Evolutionary conservation across 2,888 invertebrate species (phyloP), one percentile per base, ranked within the genome.

Genomic region (Phortica okadai): DNA sequence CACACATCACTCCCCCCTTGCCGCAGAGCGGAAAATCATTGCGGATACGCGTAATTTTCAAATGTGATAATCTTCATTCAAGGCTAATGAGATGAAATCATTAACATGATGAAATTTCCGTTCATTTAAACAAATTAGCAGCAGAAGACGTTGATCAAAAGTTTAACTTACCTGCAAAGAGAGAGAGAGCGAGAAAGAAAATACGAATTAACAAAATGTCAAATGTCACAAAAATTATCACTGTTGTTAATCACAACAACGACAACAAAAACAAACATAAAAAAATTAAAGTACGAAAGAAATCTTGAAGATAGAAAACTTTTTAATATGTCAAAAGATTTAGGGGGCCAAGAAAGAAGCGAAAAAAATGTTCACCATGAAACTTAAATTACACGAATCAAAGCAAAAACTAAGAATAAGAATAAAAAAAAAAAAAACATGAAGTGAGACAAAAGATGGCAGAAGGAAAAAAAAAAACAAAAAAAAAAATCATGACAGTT

Each of bases 61-160:
- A 83, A 83, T 85, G 83, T 83, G 83, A 83, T 85, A 82, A 82
- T 83, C 82, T 85, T 84, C 85, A 8, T 62, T 21, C 62, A 8
- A 62, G 62, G 62, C 62, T 62, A 62, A 62, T 62, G 62, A 62
- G 62, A 25, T 33, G 41, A 50, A 50, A 50, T 50, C 50, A 50
- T 50, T 50, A 14, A 50, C 10, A 50, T 50, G 50, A 33, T 50
- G 5, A 14, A 50, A 50, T 50, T 50, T 50, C 50, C 14, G 50
- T 14, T 11, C 14, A 50, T 8, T 50, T 50, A 50, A 8, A 3
- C 50, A 50, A 59, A 59, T 1, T 5, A 59, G n/a, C 25, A 62
- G 6, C 2, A 14, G 10, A 50, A 50, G 14, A 11, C 21, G 21
- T 21, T 14, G 50, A 11, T 21, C 21, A 33, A 11, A 6, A 42